phyloP scores from a whole-genome alignment of 2,113 vertebrate species.

The Prionailurus viverrinus region DNA sequence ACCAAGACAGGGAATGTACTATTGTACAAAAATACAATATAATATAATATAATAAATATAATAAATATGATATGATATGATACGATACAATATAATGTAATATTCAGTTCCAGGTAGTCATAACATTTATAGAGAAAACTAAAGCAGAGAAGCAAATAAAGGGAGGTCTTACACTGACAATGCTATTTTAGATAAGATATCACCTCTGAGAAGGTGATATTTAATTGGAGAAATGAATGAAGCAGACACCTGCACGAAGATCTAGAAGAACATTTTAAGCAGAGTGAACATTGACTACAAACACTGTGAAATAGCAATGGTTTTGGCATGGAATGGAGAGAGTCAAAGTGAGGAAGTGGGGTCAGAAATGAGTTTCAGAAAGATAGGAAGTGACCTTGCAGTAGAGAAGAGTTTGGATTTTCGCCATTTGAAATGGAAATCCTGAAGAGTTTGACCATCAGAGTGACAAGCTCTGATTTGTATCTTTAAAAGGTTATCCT shows the following conservation, averaged over 20 bases:
- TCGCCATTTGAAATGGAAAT: neutral
- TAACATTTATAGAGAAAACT: neutral
- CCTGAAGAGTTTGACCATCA: neutral
- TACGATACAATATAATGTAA: too few relatives aligned
- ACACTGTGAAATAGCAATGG: neutral
- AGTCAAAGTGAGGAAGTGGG: too few relatives aligned
- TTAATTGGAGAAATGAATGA: neutral
- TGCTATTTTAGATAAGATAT: neutral
- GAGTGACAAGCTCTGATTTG: neutral
- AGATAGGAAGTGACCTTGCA: neutral
- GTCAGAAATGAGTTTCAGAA: neutral
- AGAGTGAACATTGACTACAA: neutral
- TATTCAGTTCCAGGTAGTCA: neutral
- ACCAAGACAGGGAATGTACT: neutral
- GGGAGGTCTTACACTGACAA: fast-evolving
- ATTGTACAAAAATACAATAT: too few relatives aligned
- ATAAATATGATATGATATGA: too few relatives aligned
- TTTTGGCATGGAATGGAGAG: neutral
- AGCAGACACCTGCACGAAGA: neutral
- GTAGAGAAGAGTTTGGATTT: neutral
- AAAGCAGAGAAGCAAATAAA: neutral
- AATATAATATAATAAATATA: too few relatives aligned
- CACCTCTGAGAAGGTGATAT: neutral
- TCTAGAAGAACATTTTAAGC: neutral
- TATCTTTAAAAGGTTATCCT: neutral